These are phyloP conservation scores for Aplodontia rufa DNA, from an alignment of 2,113 vertebrate genomes.

Conservation along the genomic window DNA sequence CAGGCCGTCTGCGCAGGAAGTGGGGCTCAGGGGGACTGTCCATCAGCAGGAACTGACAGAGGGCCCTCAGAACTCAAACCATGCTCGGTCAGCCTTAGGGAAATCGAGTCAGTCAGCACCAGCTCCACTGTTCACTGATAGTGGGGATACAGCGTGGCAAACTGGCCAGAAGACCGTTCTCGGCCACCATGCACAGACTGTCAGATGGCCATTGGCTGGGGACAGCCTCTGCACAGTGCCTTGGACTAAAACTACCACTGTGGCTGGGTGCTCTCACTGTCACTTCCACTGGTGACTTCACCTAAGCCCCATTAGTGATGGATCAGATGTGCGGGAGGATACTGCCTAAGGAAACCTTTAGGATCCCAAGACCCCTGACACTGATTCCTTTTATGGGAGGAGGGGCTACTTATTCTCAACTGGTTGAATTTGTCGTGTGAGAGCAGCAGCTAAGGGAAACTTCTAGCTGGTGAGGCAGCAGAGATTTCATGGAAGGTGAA, in stretches of 20 bases:
- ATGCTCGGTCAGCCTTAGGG: slow-evolving; percentile 76
- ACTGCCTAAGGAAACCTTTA: not conserved
- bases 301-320: not conserved
- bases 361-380: not conserved
- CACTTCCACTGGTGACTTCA: not conserved
- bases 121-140: slow-evolving; percentile 13
- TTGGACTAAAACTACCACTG: not conserved
- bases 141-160: slow-evolving; percentile 55
- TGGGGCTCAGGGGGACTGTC: slow-evolving; percentile 80
- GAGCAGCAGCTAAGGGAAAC: not conserved
- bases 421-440: not conserved
- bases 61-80: slow-evolving; percentile 77
- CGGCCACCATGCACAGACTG: not conserved
- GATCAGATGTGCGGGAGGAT: not conserved
- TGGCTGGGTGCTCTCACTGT: not conserved
- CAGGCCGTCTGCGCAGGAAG: slow-evolving; percentile 87
- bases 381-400: not conserved
- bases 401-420: not conserved
- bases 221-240: not conserved
- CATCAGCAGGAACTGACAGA: slow-evolving; percentile 78
- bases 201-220: not conserved
- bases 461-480: rapidly evolving
- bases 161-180: not conserved
- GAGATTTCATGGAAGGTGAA: not conserved
- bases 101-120: slow-evolving; percentile 80